Base-by-base conservation (phyloP, 2,888 invertebrate species). In the Torymus auratus region DNA sequence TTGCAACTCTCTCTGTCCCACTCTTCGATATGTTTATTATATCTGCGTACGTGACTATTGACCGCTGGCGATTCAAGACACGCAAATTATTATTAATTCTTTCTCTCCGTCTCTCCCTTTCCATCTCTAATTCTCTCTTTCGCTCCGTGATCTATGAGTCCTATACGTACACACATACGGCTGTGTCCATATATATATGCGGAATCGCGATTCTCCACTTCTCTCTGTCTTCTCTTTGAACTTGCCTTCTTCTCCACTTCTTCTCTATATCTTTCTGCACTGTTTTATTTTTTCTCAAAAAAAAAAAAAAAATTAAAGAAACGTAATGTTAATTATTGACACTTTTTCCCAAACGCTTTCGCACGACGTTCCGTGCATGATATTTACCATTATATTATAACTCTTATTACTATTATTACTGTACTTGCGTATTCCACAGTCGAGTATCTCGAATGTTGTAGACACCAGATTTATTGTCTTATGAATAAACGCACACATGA, bases 311-410 rank as follows among this genome's bases (percentile, higher is more conserved):
- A 52, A 52, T 12, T n/a, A 70, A n/a, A 62, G 14, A 60, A 68
- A n/a, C 23, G 10, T n/a, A 41, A 41, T 41, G 41, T 60, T 61
- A 41, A 41, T 52, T 60, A n/a, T 23, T n/a, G 15, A 61, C 13
- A 75, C 53, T 68, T 14, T 55, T 17, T 62, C 28, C 69, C 52
- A 69, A 28, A 17, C 12, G 76, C 76, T 76, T 76, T 55, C 56
- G 71, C 71, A 78, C 71, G 69, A 73, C 12, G 28, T 58, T 74
- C 50, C 64, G 62, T 79, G 79, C 69, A 74, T 79, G 68, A 61
- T 12, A n/a, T n/a, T 53, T 58, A 28, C 55, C 61, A 71, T n/a
- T 64, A 56, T 58, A 71, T n/a, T 64, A 11, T 56, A 15, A 17
- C 62, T 76, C 15, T 65, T 65, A 65, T 23, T 50, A 65, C 7